Evolutionary conservation across 2,888 invertebrate genomes (phyloP), one percentile per base, ranked within the genome.

Genomic region (Cephus spinipes): DNA sequence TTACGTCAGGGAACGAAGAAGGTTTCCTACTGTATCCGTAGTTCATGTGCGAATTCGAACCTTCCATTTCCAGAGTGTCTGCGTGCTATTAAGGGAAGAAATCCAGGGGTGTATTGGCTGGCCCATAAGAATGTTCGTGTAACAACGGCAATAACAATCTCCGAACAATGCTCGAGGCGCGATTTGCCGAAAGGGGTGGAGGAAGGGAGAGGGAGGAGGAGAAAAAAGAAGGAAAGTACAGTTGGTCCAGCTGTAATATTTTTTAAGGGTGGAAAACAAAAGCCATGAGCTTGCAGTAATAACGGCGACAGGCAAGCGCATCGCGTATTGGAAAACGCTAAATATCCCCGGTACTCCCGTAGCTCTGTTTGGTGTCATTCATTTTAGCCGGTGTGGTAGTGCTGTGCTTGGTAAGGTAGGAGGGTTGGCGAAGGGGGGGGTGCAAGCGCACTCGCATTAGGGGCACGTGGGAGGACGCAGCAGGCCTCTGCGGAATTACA

Each of bases 281-380:
- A 80, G 77, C 40, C 69, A 73, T 73, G 77, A 69, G 77, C 30
- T 76, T 76, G 73, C 79, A 77, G 80, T 77, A 79, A 81, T 80
- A 80, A 80, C 81, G 76, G 74, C 33, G 74, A 40, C 74, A 77
- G 75, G 79, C 69, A 69, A 76, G 83, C 79, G 81, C 80, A 81
- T 83, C 80, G 81, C 80, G 82, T 89, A 77, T 90, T 85, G 90
- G 88, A 89, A 89, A 89, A 89, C 89, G 86, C 85, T 89, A 90
- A 89, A 90, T 88, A 89, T 88, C 84, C 83, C 79, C 82, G 81
- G 82, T 83, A 78, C 80, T 81, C 82, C 81, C 81, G 83, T 80
- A 84, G 83, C 83, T 81, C 81, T 83, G 86, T 85, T 87, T 85
- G 82, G 82, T 83, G 87, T 88, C 87, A 85, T 88, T 88, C 89